phyloP scores from a whole-genome alignment of 2,113 vertebrate species.

The Dolichallabes microphthalmus region DNA sequence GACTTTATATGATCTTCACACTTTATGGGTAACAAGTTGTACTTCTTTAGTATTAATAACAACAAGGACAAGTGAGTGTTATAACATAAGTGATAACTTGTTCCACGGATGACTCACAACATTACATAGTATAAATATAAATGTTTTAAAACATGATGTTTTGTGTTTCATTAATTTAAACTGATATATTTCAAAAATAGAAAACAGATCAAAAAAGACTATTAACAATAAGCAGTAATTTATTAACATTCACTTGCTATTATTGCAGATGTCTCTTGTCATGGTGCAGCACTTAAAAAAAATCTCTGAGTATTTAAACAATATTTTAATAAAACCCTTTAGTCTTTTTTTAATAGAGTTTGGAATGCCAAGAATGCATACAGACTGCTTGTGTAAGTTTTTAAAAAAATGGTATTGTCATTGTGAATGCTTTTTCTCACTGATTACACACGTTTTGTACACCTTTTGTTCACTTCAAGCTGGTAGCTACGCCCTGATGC shows the following conservation, averaged over 20 bases:
- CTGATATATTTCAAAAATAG: not conserved
- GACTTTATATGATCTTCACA: no score
- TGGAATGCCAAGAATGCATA: not conserved
- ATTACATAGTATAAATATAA: not conserved
- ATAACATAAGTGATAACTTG: not conserved
- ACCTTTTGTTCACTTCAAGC: not conserved
- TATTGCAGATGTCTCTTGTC: not conserved
- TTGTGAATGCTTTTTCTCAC: not conserved
- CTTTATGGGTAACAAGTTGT: no score
- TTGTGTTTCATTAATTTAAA: not conserved
- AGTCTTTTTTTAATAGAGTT: not conserved
- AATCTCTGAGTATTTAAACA: not conserved
- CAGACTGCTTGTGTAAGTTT: not conserved
- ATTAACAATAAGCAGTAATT: not conserved
- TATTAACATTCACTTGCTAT: not conserved
- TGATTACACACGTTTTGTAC: not conserved
- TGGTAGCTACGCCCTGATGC: not conserved
- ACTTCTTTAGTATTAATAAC: not conserved
- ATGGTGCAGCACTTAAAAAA: not conserved
- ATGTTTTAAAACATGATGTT: not conserved
- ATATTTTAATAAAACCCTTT: not conserved
- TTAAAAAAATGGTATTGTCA: not conserved
- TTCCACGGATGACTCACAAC: not conserved
- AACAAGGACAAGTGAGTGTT: not conserved
- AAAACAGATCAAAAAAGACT: not conserved